These are phyloP conservation scores for Gadopsis marmoratus DNA, from an alignment of 2,797 vertebrate genomes.

Conservation along the genomic window DNA sequence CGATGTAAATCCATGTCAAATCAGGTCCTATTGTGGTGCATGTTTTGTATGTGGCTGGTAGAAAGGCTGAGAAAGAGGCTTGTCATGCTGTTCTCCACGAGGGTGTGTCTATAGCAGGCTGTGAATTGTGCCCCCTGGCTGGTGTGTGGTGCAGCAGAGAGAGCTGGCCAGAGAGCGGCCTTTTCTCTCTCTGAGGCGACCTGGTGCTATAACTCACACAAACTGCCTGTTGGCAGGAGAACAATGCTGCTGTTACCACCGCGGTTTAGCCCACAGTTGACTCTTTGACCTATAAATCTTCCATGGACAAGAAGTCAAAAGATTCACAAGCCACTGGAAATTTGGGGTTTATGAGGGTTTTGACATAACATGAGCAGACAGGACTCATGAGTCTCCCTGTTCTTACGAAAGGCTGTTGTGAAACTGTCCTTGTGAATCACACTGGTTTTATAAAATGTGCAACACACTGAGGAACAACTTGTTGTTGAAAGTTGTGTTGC, in stretches of 20 bases:
- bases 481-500: not conserved
- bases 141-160: constrained; percentile 48
- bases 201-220: constrained; percentile 72
- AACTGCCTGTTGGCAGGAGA: constrained; percentile 60
- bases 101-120: constrained; percentile 60
- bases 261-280: constrained; percentile 66
- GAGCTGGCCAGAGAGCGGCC: constrained; percentile 52
- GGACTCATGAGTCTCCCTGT: constrained; percentile 41
- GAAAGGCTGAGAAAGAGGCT: constrained; percentile 61
- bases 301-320: constrained; percentile 60
- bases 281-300: constrained; percentile 72
- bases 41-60: constrained; percentile 52
- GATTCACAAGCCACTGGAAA: constrained; percentile 54
- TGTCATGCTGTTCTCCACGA: constrained; percentile 60
- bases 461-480: constrained; percentile 22
- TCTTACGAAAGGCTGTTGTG: constrained; percentile 53
- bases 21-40: constrained; percentile 61
- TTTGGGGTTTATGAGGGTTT: constrained; percentile 52
- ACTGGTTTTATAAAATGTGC: constrained; percentile 30
- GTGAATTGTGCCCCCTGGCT: constrained; percentile 75
- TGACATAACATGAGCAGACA: constrained; percentile 52
- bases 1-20: constrained; percentile 74
- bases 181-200: constrained; percentile 59
- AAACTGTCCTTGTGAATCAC: constrained; percentile 59
- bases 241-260: constrained; percentile 53